Base-by-base conservation (phyloP, 2,797 vertebrate genomes). In the Anisognathus igniventris region DNA sequence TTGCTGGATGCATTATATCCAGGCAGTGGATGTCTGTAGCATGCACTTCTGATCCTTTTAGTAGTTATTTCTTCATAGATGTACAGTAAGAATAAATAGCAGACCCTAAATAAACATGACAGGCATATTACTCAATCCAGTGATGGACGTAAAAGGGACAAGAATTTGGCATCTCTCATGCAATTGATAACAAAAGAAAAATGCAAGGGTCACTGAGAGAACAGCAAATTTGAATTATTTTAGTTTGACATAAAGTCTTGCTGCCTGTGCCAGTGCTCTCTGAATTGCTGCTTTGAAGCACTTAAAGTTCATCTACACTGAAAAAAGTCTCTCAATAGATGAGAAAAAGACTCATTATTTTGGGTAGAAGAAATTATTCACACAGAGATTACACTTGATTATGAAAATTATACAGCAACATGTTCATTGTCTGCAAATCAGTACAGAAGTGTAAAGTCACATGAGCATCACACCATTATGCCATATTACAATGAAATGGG, bases 151-250 rank as follows among this genome's bases (percentile, higher is more conserved):
- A 62, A 92, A 91, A 81, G 39, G 51, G 65, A 88, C 30, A 94
- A 92, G 33, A 71, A 50, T 94, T 87, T 92, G 91, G 35, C 68
- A 37, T 96, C 27, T 66, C 73, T 77, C 47, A 74, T 88, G 44
- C n/a, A 84, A 3, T 58, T 92, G 70, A 31, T 80, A 93, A 79
- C 28, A 87, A 88, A 95, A 96, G 14, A 73, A 47, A 86, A 93
- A 90, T 77, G 47, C 58, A 40, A 79, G 11, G 10, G 45, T 94
- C 83, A 89, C 40, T 62, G 74, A 94, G 44, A 88, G 53, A 87
- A 79, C 20, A 95, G 18, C 2, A 90, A 86, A 92, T 93, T 56
- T 83, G 65, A 87, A 86, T 90, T 91, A 92, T 90, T 91, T 97
- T 53, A 91, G 42, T 87, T 95, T 89, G 90, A 82, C 30, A 72